These are phyloP conservation scores for Caerostris darwini DNA, from an alignment of 1,140 invertebrate genomes.

Conservation along the genomic window DNA sequence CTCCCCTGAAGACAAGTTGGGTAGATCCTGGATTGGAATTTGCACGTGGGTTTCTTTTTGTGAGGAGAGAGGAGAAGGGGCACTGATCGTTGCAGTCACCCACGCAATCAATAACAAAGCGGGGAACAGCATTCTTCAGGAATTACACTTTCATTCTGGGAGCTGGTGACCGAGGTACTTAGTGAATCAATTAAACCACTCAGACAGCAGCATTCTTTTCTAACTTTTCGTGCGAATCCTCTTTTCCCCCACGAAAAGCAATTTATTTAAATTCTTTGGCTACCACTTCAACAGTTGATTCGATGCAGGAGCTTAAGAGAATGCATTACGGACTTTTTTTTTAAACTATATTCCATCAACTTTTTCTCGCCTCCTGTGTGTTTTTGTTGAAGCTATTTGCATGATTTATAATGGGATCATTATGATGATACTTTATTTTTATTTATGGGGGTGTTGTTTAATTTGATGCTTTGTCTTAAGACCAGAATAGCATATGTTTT, in stretches of 20 bases:
- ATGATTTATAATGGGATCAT: conserved; percentile 46
- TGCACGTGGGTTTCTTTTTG: conserved; percentile 51
- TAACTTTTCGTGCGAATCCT: conserved; percentile 3
- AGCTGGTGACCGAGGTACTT: conserved; percentile 37
- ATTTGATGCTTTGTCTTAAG: too few relatives aligned
- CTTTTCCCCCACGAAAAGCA: conserved; percentile 41
- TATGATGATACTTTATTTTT: background rate
- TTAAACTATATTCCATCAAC: conserved; percentile 2
- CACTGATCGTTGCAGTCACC: conserved; percentile 48
- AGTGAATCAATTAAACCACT: conserved; percentile 71
- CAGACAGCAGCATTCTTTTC: conserved; percentile 64
- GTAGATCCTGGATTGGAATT: conserved; percentile 37
- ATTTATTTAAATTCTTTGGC: conserved; percentile 72
- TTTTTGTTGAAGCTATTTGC: conserved; percentile 1
- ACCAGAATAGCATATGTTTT: too few relatives aligned
- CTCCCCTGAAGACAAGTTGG: background rate
- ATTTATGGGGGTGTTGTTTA: background rate
- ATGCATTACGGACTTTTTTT: background rate
- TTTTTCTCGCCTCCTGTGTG: background rate
- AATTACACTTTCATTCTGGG: conserved; percentile 70
- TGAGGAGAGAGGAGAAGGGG: conserved; percentile 24
- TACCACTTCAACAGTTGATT: conserved; percentile 50
- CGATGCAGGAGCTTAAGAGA: conserved; percentile 9
- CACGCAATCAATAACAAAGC: conserved; percentile 73
- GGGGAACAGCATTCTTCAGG: conserved; percentile 70